Conservation (phyloP, 2,113 vertebrate genomes). For the Enhydra lutris region DNA sequence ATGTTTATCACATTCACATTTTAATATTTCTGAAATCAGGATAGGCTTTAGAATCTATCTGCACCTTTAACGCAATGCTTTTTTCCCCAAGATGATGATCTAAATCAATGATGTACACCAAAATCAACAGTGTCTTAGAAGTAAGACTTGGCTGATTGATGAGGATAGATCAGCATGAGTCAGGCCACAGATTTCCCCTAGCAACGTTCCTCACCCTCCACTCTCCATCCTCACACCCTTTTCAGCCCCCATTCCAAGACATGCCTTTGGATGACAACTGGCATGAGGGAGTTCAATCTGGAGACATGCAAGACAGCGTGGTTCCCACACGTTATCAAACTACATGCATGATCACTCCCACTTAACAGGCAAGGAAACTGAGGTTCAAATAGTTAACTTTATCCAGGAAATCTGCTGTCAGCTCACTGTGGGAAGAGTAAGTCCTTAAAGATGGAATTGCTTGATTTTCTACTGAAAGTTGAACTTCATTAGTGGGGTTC, state of each 20-base stretch:
- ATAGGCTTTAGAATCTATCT: background rate
- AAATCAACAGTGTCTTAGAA: background rate
- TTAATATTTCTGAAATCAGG: conserved; percentile 28
- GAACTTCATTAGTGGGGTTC: background rate
- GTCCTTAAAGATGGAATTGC: background rate
- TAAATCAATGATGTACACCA: background rate
- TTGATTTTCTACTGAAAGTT: background rate
- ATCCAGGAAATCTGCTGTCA: background rate
- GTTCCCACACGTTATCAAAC: background rate
- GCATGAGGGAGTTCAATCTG: background rate
- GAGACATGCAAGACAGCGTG: background rate
- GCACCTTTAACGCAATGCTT: background rate
- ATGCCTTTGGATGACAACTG: background rate
- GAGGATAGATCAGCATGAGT: background rate
- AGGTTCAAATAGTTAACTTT: background rate
- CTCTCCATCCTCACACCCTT: background rate
- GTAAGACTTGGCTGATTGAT: background rate
- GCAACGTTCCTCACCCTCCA: no score
- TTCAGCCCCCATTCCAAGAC: no score
- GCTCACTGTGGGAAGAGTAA: background rate
- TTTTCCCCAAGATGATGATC: background rate
- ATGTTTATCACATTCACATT: background rate
- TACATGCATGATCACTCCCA: background rate
- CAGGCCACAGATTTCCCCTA: background rate
- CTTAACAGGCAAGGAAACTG: background rate